Evolutionary conservation across 2,113 vertebrate genomes (phyloP).

Genomic region (Tylochromis polylepis): DNA sequence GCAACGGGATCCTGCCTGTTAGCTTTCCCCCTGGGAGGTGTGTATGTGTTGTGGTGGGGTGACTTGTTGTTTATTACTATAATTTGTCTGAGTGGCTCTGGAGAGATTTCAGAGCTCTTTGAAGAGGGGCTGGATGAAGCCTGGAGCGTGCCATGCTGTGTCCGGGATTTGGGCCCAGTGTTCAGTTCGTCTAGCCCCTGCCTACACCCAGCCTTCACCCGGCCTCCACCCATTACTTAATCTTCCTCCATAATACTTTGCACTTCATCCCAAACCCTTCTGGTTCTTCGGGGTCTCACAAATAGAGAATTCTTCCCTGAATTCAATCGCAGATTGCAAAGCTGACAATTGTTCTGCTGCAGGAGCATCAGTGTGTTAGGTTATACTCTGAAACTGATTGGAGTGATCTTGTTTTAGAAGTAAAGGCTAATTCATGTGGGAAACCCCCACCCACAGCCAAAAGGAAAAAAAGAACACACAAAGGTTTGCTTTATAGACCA

Average conservation of each 20-base stretch:
- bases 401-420: neutral
- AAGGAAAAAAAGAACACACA: neutral
- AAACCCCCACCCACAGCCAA: neutral
- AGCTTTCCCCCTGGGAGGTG: conserved; percentile 55
- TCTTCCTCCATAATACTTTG: conserved; percentile 30
- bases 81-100: conserved; percentile 71
- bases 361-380: neutral
- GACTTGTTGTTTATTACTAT: conserved; percentile 71
- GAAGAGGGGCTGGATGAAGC: conserved; percentile 57
- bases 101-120: conserved; percentile 64
- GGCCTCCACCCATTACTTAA: conserved; percentile 13
- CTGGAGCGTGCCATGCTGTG: conserved; percentile 62
- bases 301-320: conserved; percentile 2
- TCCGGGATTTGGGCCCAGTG: conserved; percentile 51
- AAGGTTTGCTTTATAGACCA: neutral
- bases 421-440: neutral
- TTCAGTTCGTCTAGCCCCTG: conserved; percentile 19
- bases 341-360: neutral
- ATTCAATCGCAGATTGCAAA: neutral
- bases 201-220: neutral
- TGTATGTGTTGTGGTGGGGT: conserved; percentile 17
- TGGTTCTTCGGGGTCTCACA: conserved; percentile 38
- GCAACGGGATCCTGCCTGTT: conserved; percentile 54
- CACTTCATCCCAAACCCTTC: conserved; percentile 23
- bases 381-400: neutral